Evolutionary conservation across 2,797 vertebrate genomes (phyloP).

Genomic region (Anisognathus igniventris): DNA sequence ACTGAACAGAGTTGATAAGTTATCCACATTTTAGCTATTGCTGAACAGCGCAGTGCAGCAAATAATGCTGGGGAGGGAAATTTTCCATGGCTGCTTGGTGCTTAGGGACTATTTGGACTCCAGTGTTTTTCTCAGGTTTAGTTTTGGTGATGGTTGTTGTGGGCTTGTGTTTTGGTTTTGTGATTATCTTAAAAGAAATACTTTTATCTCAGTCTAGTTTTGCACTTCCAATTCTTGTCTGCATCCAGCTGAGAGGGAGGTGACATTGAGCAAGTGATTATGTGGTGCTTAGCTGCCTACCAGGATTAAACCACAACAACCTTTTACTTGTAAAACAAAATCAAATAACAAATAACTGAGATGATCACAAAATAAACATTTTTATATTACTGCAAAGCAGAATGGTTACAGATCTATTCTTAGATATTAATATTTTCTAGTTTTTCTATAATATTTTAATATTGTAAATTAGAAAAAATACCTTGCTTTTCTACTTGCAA

Average conservation of each 20-base stretch:
- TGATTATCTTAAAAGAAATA: background rate
- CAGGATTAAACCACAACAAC: background rate
- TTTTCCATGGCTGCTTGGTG: background rate
- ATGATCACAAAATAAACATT: background rate
- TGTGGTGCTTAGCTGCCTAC: background rate
- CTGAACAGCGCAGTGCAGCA: background rate
- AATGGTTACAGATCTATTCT: background rate
- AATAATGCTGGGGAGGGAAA: background rate
- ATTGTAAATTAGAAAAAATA: background rate
- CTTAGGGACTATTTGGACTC: background rate
- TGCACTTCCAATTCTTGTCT: background rate
- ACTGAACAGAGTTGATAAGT: background rate
- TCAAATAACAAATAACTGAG: too few relatives aligned
- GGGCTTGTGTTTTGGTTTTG: rapidly evolving
- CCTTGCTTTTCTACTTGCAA: background rate
- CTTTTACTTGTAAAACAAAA: background rate
- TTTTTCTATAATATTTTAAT: background rate
- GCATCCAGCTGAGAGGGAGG: rapidly evolving
- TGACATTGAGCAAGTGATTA: background rate
- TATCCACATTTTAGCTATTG: background rate
- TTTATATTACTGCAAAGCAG: background rate
- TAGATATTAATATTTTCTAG: background rate
- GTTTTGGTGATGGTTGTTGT: background rate
- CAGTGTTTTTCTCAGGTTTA: background rate
- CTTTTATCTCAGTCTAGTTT: background rate